Percentiles rank a stretch among this genome's conserved stretches.
Conservation (phyloP, 2,888 invertebrate genomes). For the Carterocephalus palaemon region DNA sequence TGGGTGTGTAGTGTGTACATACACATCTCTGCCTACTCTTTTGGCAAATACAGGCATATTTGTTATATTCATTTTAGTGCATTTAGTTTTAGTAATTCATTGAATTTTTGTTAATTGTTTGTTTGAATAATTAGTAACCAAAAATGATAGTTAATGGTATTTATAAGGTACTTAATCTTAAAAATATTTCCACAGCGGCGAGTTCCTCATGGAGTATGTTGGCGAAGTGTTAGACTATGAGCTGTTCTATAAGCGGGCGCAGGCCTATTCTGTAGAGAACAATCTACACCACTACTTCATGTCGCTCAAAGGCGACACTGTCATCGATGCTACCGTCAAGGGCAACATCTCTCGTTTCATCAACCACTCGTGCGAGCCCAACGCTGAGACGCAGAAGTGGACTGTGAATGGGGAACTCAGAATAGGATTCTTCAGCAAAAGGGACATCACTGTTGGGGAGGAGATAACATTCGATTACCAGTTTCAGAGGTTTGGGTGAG, state of each 20-base stretch:
- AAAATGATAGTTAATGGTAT: too few species aligned
- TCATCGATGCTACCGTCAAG: conserved; percentile 96
- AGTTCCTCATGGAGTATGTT: conserved; percentile 98
- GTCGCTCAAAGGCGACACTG: conserved; percentile 91
- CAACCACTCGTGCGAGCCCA: conserved; percentile 99
- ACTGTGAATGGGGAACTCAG: conserved; percentile 94
- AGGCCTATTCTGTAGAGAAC: conserved; percentile 92
- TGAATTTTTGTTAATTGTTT: too few species aligned
- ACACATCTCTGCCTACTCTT: too few species aligned
- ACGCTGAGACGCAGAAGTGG: conserved; percentile 99
- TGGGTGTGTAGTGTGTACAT: too few species aligned
- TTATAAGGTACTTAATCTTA: too few species aligned
- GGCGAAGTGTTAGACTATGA: conserved; percentile 96
- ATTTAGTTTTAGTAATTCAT: too few species aligned
- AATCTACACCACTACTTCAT: conserved; percentile 98
- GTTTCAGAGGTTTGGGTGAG: conserved; percentile 96
- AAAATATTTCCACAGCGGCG: conserved; percentile 81
- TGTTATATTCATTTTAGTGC: too few species aligned
- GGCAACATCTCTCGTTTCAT: conserved; percentile 98
- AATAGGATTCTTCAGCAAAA: conserved; percentile 97
- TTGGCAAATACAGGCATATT: too few species aligned
- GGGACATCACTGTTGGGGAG: conserved; percentile 89
- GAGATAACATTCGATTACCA: conserved; percentile 99
- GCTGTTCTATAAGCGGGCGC: conserved; percentile 92
- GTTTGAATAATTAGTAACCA: too few species aligned